Conservation (phyloP, 2,888 invertebrate genomes). For the Caenorhabditis macrosperma region DNA sequence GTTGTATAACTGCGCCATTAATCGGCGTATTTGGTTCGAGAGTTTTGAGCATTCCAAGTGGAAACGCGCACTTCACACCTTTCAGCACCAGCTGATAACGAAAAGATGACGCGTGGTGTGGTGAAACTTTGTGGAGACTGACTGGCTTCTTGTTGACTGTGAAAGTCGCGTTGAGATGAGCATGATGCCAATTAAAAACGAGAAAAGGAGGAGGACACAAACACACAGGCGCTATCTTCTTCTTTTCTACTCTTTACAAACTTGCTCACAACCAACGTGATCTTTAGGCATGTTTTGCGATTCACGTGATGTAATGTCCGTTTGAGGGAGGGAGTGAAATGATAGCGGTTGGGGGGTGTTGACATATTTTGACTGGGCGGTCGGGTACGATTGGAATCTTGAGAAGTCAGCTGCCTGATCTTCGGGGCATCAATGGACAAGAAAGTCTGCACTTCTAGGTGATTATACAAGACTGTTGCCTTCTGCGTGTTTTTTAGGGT, state of each 20-base stretch:
- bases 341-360: slow-evolving; percentile 24
- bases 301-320: slow-evolving; percentile 24
- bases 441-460: too few relatives aligned
- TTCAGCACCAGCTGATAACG: too few relatives aligned
- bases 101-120: too few relatives aligned
- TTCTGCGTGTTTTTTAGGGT: too few relatives aligned
- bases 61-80: too few relatives aligned
- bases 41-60: too few relatives aligned
- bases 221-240: not conserved
- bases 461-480: too few relatives aligned
- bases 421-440: too few relatives aligned
- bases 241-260: slow-evolving; percentile 1
- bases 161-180: not conserved
- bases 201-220: too few relatives aligned
- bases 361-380: not conserved
- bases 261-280: slow-evolving; percentile 41
- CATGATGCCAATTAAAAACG: slow-evolving; percentile 16
- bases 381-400: not conserved
- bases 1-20: not conserved
- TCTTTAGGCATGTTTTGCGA: slow-evolving; percentile 12
- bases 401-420: not conserved
- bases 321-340: not conserved
- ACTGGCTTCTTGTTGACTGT: slow-evolving; percentile 4
- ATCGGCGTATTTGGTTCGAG: too few relatives aligned
- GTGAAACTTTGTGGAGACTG: not conserved